Evolutionary conservation across 2,113 vertebrate species (phyloP).

Genomic region (Euleptes europaea): DNA sequence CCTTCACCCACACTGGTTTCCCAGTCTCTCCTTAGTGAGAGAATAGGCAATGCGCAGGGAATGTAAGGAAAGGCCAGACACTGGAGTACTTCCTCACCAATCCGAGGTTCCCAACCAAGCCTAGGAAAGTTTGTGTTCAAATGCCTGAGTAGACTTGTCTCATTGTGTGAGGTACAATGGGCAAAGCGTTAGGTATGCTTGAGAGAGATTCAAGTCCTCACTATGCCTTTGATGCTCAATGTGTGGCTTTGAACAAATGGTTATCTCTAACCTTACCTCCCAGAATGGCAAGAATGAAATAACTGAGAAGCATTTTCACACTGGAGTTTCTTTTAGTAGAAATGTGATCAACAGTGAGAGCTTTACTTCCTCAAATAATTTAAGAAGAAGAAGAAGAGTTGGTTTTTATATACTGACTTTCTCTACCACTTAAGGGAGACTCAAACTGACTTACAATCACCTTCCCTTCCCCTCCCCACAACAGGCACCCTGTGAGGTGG

Average conservation of each 20-base stretch:
- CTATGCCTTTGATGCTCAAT: not conserved
- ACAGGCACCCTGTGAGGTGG: too few relatives aligned
- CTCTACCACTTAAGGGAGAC: too few relatives aligned
- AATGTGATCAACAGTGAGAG: too few relatives aligned
- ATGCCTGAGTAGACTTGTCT: not conserved
- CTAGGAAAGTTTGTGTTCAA: not conserved
- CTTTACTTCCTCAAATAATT: not conserved
- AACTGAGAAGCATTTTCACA: not conserved
- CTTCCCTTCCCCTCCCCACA: too few relatives aligned
- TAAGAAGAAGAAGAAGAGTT: too few relatives aligned
- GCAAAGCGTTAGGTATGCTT: not conserved
- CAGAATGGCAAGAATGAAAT: not conserved
- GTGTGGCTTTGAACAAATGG: not conserved
- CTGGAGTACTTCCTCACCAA: not conserved
- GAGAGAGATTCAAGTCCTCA: not conserved
- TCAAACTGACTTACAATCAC: too few relatives aligned
- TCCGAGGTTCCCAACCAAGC: not conserved
- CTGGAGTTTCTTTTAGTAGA: not conserved
- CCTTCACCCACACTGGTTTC: too few relatives aligned
- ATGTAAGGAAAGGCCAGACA: not conserved
- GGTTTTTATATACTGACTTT: too few relatives aligned
- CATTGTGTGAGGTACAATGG: not conserved
- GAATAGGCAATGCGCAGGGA: not conserved
- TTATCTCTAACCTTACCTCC: not conserved
- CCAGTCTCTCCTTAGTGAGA: not conserved